These are phyloP conservation scores for Grammomys dolichurus DNA, from an alignment of 2,113 vertebrate species.

Conservation along the genomic window DNA sequence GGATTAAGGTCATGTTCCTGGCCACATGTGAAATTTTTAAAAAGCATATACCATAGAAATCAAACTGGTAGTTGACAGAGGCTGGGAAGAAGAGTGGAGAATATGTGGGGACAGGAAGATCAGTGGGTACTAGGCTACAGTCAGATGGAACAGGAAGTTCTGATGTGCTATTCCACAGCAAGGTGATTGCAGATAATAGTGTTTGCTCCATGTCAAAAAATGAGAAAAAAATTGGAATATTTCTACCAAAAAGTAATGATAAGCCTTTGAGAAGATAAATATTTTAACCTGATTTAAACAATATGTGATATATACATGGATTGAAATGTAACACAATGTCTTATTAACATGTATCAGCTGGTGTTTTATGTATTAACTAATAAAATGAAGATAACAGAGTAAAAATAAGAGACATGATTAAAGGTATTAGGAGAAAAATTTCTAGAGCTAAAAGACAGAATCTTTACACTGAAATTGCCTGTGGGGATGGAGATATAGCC, in stretches of 20 bases:
- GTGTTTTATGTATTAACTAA: not conserved
- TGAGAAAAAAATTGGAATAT: not conserved
- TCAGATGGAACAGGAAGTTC: not conserved
- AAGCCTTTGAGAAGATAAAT: not conserved
- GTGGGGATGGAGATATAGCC: not conserved
- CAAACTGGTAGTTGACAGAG: not conserved
- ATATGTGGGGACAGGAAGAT: not conserved
- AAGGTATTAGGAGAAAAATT: conserved; percentile 24
- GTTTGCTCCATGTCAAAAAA: not conserved
- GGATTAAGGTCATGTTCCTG: not conserved
- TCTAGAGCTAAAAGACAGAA: not conserved
- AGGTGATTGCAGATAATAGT: not conserved
- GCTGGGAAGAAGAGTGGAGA: too few relatives aligned
- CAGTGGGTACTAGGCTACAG: not conserved
- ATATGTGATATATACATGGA: not conserved
- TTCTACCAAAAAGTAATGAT: not conserved
- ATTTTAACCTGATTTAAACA: not conserved
- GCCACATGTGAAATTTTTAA: not conserved
- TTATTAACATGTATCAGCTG: not conserved
- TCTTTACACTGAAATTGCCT: conserved; percentile 28
- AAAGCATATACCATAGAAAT: not conserved
- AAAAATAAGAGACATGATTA: not conserved
- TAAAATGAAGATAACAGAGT: not conserved
- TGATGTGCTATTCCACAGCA: not conserved
- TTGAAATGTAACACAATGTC: not conserved